Evolutionary conservation across 2,113 vertebrate species (phyloP).

Genomic region (Passer montanus): DNA sequence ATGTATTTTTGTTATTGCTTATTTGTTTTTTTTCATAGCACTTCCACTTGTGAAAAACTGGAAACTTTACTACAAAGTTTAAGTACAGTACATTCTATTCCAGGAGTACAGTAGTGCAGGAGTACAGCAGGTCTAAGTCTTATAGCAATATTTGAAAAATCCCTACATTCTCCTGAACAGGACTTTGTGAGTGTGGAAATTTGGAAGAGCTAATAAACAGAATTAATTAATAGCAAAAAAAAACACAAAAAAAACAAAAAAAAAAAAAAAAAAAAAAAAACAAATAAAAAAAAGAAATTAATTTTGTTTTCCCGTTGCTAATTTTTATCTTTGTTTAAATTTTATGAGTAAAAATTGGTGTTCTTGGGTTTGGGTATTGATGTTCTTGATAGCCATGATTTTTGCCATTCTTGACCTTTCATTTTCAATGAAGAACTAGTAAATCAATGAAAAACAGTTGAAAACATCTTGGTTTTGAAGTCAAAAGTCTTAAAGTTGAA

Average conservation of each 20-base stretch:
- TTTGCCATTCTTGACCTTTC: neutral
- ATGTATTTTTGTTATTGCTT: neutral
- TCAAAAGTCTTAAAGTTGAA: neutral
- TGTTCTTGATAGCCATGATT: neutral
- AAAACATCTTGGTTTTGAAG: neutral
- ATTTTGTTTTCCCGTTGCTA: neutral
- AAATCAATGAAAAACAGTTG: neutral
- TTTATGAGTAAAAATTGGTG: neutral
- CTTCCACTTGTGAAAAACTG: neutral
- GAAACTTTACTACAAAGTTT: neutral
- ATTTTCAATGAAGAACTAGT: neutral
- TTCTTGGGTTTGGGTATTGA: neutral
- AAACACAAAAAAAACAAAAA: too few relatives aligned
- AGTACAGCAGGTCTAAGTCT: neutral
- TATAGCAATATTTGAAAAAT: neutral
- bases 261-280: too few relatives aligned
- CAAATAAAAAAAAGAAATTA: too few relatives aligned
- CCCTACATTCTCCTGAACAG: neutral
- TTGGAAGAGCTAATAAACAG: neutral
- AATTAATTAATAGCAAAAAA: neutral
- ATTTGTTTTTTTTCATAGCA: neutral
- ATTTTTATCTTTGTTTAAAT: neutral
- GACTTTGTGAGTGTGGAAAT: neutral
- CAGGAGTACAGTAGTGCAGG: neutral
- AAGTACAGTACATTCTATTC: neutral